Evolutionary conservation across 2,797 vertebrate species (phyloP).

Genomic region (Fistularia tabacaria): DNA sequence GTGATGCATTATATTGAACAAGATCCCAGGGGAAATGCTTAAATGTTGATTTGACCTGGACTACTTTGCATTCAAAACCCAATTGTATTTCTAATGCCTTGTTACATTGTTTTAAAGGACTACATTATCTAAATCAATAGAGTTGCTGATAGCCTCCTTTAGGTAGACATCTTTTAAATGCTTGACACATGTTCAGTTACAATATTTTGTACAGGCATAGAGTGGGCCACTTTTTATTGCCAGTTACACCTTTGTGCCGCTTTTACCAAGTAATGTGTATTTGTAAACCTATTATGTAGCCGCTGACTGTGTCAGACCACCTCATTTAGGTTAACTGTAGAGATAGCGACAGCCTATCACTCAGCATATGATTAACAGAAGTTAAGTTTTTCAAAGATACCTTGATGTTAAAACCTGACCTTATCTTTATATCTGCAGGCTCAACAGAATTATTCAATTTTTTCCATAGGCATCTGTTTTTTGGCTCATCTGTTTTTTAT

Average conservation of each 20-base stretch:
- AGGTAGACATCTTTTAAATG: constrained; percentile 11
- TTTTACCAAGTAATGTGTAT: constrained; percentile 26
- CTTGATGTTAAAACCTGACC: constrained; percentile 47
- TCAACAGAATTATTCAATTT: constrained; percentile 8
- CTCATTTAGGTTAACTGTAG: constrained; percentile 9
- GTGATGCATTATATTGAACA: constrained; percentile 36
- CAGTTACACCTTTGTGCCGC: constrained; percentile 5
- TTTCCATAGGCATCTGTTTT: constrained; percentile 8
- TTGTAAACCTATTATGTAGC: constrained; percentile 15
- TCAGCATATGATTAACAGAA: constrained; percentile 19
- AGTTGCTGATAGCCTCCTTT: constrained; percentile 4
- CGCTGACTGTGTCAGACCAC: constrained; percentile 9
- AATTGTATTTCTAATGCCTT: not conserved
- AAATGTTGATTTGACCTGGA: constrained; percentile 60
- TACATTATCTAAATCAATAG: constrained; percentile 24
- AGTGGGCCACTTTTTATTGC: constrained; percentile 22
- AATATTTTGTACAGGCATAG: constrained; percentile 15
- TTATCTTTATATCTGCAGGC: constrained; percentile 21
- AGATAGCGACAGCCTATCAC: constrained; percentile 8
- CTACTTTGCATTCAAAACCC: not conserved
- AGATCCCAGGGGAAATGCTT: constrained; percentile 51
- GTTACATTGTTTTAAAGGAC: not conserved
- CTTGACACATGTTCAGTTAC: not conserved
- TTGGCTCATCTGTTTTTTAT: constrained; percentile 48
- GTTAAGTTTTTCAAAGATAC: constrained; percentile 20